Conservation (phyloP, 2,113 vertebrate species). For the Rousettus leschenaultii region DNA sequence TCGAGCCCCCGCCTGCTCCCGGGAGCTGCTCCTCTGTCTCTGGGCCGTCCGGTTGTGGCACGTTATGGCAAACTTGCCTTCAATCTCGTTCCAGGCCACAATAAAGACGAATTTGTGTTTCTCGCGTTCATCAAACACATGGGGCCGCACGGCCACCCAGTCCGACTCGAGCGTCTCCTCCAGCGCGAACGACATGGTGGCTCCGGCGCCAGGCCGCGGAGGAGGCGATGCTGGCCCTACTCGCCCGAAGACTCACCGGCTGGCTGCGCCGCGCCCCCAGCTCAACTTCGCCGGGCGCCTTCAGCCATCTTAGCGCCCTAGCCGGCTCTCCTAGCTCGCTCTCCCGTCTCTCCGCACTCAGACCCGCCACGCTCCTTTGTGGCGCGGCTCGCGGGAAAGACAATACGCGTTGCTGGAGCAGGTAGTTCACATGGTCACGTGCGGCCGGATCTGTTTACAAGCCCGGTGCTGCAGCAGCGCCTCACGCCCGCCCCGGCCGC, state of each 20-base stretch:
- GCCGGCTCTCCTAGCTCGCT: constrained; percentile 40
- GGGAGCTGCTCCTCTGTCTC: constrained; percentile 86
- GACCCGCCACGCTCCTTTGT: constrained; percentile 45
- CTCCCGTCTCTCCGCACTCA: neutral
- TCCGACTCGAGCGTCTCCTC: constrained; percentile 95
- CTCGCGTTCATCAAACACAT: constrained; percentile 94
- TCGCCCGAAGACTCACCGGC: neutral
- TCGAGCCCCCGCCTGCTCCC: constrained; percentile 74
- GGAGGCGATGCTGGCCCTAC: neutral
- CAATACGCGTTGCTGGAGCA: constrained; percentile 62
- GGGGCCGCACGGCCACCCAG: constrained; percentile 95
- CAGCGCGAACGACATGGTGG: constrained; percentile 88
- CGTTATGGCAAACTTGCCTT: constrained; percentile 97
- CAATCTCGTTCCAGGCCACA: constrained; percentile 97
- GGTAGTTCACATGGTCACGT: constrained; percentile 85
- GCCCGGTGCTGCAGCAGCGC: constrained; percentile 71
- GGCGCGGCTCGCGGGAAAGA: neutral
- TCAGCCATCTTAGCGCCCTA: constrained; percentile 68
- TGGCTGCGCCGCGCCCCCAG: constrained; percentile 52
- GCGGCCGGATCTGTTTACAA: constrained; percentile 92
- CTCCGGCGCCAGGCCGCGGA: constrained; percentile 5
- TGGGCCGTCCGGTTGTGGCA: constrained; percentile 97
- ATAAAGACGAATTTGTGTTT: constrained; percentile 97
- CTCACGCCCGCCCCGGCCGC: neutral
- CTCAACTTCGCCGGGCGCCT: constrained; percentile 52